Evolutionary conservation across 2,888 invertebrate species (phyloP).

Genomic region (Caenorhabditis plicata): DNA sequence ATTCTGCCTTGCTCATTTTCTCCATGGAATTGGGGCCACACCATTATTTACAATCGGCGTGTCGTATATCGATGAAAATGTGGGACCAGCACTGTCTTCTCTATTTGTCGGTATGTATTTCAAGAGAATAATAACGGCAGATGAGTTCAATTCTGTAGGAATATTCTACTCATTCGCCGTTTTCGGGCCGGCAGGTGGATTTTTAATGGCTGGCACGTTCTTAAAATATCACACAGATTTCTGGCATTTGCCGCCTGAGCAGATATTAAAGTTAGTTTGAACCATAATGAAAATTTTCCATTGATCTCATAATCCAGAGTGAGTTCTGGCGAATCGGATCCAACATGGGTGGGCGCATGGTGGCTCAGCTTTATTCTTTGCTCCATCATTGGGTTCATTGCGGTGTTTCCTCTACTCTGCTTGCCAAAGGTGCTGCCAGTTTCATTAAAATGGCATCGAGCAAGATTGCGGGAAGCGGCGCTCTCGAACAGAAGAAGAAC

Average conservation of each 20-base stretch:
- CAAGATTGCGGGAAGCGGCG: constrained; percentile 59
- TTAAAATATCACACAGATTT: constrained; percentile 74
- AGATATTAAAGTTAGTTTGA: constrained; percentile 34
- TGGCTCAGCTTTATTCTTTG: constrained; percentile 80
- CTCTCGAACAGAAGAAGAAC: constrained; percentile 55
- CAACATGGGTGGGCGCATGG: constrained; percentile 81
- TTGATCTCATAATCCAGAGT: constrained; percentile 29
- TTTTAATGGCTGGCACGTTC: constrained; percentile 79
- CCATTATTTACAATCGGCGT: constrained; percentile 86
- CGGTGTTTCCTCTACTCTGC: constrained; percentile 77
- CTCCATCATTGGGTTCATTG: constrained; percentile 69
- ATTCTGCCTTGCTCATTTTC: constrained; percentile 80
- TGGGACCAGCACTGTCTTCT: constrained; percentile 66
- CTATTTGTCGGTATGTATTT: constrained; percentile 71
- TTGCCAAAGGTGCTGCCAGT: constrained; percentile 77
- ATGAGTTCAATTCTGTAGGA: constrained; percentile 37
- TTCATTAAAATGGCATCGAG: constrained; percentile 63
- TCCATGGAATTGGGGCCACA: constrained; percentile 84
- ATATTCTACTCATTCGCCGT: constrained; percentile 83
- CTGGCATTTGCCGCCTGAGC: constrained; percentile 55
- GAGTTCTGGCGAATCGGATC: constrained; percentile 59
- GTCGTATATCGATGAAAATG: constrained; percentile 85
- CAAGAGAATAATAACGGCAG: neutral
- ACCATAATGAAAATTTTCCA: neutral
- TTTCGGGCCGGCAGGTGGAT: constrained; percentile 83